Percentiles rank a stretch among this genome's conserved stretches.
Conservation (phyloP, 2,888 invertebrate genomes). For the Cephus sareptanus region DNA sequence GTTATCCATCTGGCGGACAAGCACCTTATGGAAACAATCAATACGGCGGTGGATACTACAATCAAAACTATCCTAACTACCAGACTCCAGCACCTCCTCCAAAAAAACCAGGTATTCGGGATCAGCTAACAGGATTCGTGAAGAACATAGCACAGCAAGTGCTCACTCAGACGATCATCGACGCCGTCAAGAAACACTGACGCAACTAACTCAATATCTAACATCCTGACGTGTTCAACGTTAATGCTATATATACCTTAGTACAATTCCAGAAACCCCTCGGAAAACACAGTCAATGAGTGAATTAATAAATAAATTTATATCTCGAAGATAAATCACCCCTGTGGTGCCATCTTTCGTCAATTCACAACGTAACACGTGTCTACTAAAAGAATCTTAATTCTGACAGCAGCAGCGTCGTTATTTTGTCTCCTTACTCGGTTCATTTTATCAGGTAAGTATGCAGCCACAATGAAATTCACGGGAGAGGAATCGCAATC, state of each 20-base stretch:
- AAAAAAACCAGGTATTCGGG: slow-evolving; percentile 50
- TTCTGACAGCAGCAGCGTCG: neutral
- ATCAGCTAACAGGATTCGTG: slow-evolving; percentile 49
- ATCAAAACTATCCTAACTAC: slow-evolving; percentile 12
- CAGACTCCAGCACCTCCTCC: slow-evolving; percentile 33
- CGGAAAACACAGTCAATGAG: neutral
- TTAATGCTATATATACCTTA: neutral
- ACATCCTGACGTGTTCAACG: neutral
- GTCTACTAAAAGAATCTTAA: neutral
- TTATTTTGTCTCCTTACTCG: neutral
- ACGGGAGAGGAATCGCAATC: neutral
- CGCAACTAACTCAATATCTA: neutral
- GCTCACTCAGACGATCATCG: slow-evolving; percentile 52
- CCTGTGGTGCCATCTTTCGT: neutral
- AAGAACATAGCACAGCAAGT: slow-evolving; percentile 50
- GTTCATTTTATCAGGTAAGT: neutral
- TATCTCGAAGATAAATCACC: neutral
- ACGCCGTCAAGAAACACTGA: slow-evolving; percentile 20
- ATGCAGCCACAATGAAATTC: neutral
- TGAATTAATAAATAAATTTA: neutral
- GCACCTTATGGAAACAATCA: slow-evolving; percentile 22
- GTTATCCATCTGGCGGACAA: slow-evolving; percentile 19
- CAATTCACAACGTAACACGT: neutral
- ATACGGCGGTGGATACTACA: slow-evolving; percentile 12
- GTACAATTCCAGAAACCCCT: neutral